Evolutionary conservation across 2,797 vertebrate species (phyloP), one percentile per base, ranked within the genome.

Genomic region (Sebastiscus tertius): DNA sequence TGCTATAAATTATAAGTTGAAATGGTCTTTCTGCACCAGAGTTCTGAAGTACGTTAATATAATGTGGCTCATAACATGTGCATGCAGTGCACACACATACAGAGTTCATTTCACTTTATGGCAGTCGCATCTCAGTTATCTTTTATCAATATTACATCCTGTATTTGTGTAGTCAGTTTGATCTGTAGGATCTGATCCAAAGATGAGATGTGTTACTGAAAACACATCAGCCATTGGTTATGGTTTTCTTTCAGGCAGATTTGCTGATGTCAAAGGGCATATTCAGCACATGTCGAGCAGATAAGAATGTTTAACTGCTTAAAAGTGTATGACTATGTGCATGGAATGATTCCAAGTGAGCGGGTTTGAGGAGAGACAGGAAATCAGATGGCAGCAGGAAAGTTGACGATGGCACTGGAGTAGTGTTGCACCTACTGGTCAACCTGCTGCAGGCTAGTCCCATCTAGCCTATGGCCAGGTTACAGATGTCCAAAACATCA

Each of bases 361-460:
- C 34, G 5, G 1, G 26, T 62, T 70, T 75, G n/a, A 67, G n/a
- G 9, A 59, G 36, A 34, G 36, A 34, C 5, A 3, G 4, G 33
- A 64, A 66, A 27, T 5, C 59, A 75, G 59, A 70, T 20, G 4
- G n/a, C n/a, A 4, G 39, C 39, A 66, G 20, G 2, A 74, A 46
- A 54, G 54, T 75, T 69, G 49, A 64, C 18, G 0, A 6, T 6
- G 2, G 54, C 42, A 62, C 12, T 52, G 0, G 0, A 69, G 69
- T 20, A 16, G 5, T 18, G 22, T 8, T 72, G 58, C 27, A 80
- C 22, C 34, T n/a, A 42, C 42, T n/a, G 58, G 64, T 70, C 63
- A 84, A 33, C 36, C 34, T 62, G 61, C 63, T 72, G 56, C 56
- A 77, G 66, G 70, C 70, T 59, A 8, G 7, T 68, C 12, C 72